phyloP scores from a whole-genome alignment of 2,797 vertebrate genomes.

The Malacoraja senta region DNA sequence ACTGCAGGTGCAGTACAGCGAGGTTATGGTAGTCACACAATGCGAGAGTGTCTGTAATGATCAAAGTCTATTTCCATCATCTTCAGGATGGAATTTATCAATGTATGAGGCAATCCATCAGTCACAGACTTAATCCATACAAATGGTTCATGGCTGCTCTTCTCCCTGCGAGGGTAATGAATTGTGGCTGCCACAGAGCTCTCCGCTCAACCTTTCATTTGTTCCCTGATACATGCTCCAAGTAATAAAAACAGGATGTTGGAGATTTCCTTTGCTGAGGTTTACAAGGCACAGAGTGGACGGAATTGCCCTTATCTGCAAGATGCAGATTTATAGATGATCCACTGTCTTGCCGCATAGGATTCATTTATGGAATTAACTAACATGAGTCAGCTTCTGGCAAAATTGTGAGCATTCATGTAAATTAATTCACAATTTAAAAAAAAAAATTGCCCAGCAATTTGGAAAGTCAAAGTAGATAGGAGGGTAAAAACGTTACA shows the following conservation, averaged over 20 bases:
- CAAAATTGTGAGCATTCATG: neutral
- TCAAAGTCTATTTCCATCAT: neutral
- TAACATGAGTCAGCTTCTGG: neutral
- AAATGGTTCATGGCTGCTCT: constrained; percentile 20
- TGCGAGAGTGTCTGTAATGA: neutral
- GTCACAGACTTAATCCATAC: constrained; percentile 29
- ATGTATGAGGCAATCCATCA: neutral
- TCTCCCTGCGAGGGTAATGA: neutral
- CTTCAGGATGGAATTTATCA: neutral
- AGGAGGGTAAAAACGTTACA: neutral
- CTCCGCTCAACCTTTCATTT: neutral
- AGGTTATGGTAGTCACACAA: neutral
- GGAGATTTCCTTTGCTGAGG: constrained; percentile 6
- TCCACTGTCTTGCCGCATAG: neutral
- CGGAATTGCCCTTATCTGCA: neutral
- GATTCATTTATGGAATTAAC: neutral
- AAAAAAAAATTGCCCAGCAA: neutral
- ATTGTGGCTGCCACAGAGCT: neutral
- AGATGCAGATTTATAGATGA: neutral
- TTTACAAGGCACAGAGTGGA: neutral
- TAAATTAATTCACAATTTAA: neutral
- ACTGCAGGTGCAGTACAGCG: neutral
- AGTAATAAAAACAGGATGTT: constrained; percentile 30
- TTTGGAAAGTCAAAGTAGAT: neutral
- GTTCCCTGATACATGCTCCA: neutral